Base-by-base conservation (phyloP, 2,113 vertebrate species). In the Dicentrarchus labrax region DNA sequence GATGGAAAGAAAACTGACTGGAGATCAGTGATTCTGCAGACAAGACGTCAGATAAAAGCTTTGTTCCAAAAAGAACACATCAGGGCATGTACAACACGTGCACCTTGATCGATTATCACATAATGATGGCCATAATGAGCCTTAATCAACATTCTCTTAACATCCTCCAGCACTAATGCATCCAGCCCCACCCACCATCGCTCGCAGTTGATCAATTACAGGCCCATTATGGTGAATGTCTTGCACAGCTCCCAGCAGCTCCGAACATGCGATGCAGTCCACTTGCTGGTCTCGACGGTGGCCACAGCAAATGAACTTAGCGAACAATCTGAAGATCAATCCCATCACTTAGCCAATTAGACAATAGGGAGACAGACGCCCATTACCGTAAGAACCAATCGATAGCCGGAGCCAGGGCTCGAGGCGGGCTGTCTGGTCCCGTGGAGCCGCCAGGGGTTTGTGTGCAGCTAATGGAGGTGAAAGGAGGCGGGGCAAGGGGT, bases 301-400 rank as follows among this genome's bases (percentile, higher is more conserved):
- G 91, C 87, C 83, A 43, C 92, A 79, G 88, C 91, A 91, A 92
- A 95, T 91, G 86, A 95, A 95, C 89, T 94, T 92, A 92, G 90
- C 84, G 76, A 93, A 94, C 92, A 92, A 95, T 95, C 89, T 88
- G 83, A 91, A 88, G 91, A 95, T 95, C 94, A 95, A 96, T 95
- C 90, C 91, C 92, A 94, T 95, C 95, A 95, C 95, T 96, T 94
- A 95, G 91, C 93, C 95, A 95, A 95, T 95, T 95, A 96, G 93
- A 94, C 93, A 92, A 91, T 88, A 89, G 91, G 88, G 91, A 95
- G 94, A 95, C 94, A 94, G 94, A 95, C 85, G 87, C 78, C 94
- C 93, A 94, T 95, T 96, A 95, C 92, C 84, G 88, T 92, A 89
- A 91, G 89, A 93, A 91, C 88, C 89, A 89, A 95, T 95, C 95